Percentiles rank a stretch among this genome's conserved stretches.
Evolutionary conservation across 37 sponge, comb jelly and placozoan species (phyloP).

Genomic region (Corticium candelabrum): DNA sequence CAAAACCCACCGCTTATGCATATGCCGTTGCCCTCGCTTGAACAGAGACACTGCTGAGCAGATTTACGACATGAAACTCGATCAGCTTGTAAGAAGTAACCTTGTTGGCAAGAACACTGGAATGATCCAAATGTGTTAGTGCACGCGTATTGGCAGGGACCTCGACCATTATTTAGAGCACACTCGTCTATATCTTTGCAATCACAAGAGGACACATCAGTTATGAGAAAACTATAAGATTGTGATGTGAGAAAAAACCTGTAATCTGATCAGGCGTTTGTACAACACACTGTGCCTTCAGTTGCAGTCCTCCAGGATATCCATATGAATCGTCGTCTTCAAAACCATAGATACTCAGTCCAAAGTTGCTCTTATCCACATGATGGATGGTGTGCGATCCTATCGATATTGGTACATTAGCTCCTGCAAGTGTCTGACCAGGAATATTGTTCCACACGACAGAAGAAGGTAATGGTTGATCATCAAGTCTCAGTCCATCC

Average conservation of each 20-base stretch:
- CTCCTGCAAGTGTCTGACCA: background rate
- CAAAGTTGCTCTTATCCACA: constrained; percentile 17
- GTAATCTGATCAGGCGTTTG: too few species aligned
- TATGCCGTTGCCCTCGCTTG: background rate
- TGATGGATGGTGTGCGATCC: constrained; percentile 14
- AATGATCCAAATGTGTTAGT: background rate
- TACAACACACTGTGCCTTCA: background rate
- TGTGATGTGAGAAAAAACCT: too few species aligned
- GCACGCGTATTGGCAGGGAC: background rate
- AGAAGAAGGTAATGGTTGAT: background rate
- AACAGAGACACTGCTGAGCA: background rate
- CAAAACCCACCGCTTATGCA: background rate
- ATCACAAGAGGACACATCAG: too few species aligned
- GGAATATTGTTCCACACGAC: constrained; percentile 9
- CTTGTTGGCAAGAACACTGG: background rate
- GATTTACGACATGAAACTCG: background rate
- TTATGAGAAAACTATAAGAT: too few species aligned
- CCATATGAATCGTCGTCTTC: constrained; percentile 33
- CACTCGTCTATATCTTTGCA: background rate
- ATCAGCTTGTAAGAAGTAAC: background rate
- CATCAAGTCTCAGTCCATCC: constrained; percentile 16
- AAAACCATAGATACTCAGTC: constrained; percentile 37
- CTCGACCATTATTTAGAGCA: background rate
- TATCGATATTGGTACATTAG: background rate
- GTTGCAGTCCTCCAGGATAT: constrained; percentile 37